Conservation (phyloP, 2,888 invertebrate genomes). For the Drosophila mayaguana region DNA sequence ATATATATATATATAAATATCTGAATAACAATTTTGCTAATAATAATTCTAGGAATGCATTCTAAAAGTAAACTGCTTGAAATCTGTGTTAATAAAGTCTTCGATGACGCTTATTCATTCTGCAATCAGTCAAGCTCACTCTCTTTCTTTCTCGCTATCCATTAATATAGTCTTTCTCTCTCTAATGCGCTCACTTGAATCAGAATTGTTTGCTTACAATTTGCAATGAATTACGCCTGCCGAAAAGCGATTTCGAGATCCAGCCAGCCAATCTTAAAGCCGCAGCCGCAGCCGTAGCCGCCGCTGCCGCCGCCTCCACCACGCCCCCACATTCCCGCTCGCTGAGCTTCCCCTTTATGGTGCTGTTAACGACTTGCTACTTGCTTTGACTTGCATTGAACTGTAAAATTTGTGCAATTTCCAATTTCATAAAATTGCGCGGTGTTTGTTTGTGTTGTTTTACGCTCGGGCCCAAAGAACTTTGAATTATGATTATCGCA, state of each 20-base stretch:
- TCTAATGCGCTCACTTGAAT: conserved; percentile 36
- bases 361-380: conserved; percentile 24
- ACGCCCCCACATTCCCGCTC: background rate
- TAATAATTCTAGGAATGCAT: background rate
- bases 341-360: background rate
- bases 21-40: background rate
- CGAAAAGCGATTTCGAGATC: conserved; percentile 32
- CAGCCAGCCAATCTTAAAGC: conserved; percentile 39
- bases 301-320: background rate
- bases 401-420: conserved; percentile 78
- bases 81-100: conserved; percentile 38
- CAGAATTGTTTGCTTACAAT: conserved; percentile 63
- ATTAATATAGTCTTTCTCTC: conserved; percentile 5
- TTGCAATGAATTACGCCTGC: conserved; percentile 47
- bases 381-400: conserved; percentile 69
- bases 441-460: conserved; percentile 64
- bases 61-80: background rate
- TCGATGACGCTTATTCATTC: background rate
- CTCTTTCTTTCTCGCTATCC: background rate
- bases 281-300: conserved; percentile 6
- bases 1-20: too few species aligned
- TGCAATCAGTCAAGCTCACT: background rate
- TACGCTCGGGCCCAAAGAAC: conserved; percentile 57
- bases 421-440: conserved; percentile 77
- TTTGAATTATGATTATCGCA: conserved; percentile 77